Evolutionary conservation across 2,113 vertebrate genomes (phyloP).

Genomic region (Mustela lutreola): DNA sequence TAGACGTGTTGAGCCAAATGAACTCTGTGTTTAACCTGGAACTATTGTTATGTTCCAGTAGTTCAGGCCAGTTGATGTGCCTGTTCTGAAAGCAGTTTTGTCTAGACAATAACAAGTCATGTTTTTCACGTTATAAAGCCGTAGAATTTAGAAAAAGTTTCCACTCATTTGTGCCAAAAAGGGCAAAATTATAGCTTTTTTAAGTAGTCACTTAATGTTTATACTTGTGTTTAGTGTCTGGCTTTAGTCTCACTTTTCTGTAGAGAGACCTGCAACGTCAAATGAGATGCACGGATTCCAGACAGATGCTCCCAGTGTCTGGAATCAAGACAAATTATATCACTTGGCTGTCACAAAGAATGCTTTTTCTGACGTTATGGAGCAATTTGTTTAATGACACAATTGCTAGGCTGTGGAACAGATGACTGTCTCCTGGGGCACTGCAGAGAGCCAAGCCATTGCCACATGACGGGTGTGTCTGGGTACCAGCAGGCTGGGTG

Average conservation of each 20-base stretch:
- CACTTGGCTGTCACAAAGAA: constrained; percentile 75
- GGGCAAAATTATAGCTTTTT: background rate
- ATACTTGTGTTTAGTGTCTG: background rate
- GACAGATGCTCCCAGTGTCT: constrained; percentile 73
- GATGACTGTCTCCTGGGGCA: constrained; percentile 52
- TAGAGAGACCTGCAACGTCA: constrained; percentile 55
- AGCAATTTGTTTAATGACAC: constrained; percentile 79
- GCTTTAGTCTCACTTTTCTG: constrained; percentile 43
- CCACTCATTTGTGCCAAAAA: background rate
- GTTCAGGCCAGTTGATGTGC: background rate
- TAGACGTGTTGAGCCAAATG: background rate
- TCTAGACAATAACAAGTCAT: background rate
- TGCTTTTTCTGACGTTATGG: constrained; percentile 59
- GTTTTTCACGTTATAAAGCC: constrained; percentile 11
- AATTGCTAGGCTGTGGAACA: constrained; percentile 67
- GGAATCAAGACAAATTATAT: constrained; percentile 73
- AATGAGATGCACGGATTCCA: constrained; percentile 47
- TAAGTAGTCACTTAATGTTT: constrained; percentile 27
- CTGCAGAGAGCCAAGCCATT: background rate
- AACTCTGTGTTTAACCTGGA: constrained; percentile 28
- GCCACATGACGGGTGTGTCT: background rate
- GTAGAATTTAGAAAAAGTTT: background rate
- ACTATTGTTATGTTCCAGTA: background rate
- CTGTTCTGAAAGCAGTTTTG: constrained; percentile 43
- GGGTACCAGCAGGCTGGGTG: background rate